These are phyloP conservation scores for Dasyurus viverrinus DNA, from an alignment of 2,113 vertebrate genomes.

Conservation along the genomic window DNA sequence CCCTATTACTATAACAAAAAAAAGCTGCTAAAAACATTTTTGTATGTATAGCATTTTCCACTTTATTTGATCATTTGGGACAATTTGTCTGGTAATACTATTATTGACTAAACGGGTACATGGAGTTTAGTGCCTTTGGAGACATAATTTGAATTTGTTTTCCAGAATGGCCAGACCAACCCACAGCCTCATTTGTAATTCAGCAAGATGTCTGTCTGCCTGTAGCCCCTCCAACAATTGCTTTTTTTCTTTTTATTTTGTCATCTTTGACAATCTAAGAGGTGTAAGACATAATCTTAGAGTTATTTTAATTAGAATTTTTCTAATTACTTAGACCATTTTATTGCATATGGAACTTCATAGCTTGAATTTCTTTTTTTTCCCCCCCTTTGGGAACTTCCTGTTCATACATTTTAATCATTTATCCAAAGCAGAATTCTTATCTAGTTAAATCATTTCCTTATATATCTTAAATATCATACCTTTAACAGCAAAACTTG, in stretches of 20 bases:
- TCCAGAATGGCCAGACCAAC: neutral
- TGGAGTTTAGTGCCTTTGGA: neutral
- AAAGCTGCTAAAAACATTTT: neutral
- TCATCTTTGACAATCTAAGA: neutral
- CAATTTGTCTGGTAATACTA: neutral
- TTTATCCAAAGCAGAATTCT: neutral
- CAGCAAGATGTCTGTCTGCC: neutral
- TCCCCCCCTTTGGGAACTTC: neutral
- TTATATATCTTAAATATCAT: neutral
- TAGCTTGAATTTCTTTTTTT: neutral
- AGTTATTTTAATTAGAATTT: neutral
- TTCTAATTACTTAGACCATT: neutral
- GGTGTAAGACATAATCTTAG: neutral
- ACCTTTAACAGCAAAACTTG: neutral
- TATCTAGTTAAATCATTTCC: neutral
- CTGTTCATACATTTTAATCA: neutral
- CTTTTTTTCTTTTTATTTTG: neutral
- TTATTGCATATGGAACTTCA: neutral
- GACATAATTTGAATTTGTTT: neutral
- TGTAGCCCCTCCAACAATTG: neutral
- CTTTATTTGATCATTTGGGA: neutral
- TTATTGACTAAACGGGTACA: neutral
- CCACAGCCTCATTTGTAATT: neutral
- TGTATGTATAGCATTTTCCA: neutral
- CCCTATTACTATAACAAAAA: neutral